Evolutionary conservation across 92 coral and sea anemone species (phyloP).

Genomic region (Zoanthus gigantus): DNA sequence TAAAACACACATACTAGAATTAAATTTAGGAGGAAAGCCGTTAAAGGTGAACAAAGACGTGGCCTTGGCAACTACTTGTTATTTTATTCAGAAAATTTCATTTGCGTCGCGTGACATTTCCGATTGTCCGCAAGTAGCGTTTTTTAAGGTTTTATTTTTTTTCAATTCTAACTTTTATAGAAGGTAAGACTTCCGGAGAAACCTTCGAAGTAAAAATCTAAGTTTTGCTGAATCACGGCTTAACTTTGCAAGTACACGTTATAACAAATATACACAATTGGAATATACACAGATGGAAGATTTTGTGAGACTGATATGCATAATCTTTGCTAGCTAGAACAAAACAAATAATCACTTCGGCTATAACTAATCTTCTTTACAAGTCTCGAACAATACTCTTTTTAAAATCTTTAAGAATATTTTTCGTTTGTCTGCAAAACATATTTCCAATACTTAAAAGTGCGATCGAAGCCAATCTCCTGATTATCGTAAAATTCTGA

Average conservation of each 20-base stretch:
- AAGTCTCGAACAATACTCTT: too few species aligned
- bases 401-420: too few species aligned
- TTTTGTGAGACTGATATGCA: background rate
- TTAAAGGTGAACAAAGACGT: background rate
- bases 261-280: background rate
- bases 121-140: too few species aligned
- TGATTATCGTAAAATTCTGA: too few species aligned
- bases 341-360: background rate
- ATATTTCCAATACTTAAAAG: too few species aligned
- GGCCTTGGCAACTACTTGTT: conserved; percentile 21
- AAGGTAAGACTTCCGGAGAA: background rate
- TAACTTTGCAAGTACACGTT: conserved; percentile 12
- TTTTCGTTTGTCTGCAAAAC: too few species aligned
- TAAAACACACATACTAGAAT: background rate
- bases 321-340: background rate
- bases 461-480: too few species aligned
- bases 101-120: conserved; percentile 25
- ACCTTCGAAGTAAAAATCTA: too few species aligned
- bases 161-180: background rate
- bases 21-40: background rate
- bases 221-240: too few species aligned
- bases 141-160: background rate
- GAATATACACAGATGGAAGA: background rate
- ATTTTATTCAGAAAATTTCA: background rate
- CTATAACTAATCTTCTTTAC: background rate